Percentiles rank a stretch among this genome's conserved stretches.
These are phyloP conservation scores for Malurus leucopterus DNA, from an alignment of 2,797 vertebrate species.

Conservation along the genomic window DNA sequence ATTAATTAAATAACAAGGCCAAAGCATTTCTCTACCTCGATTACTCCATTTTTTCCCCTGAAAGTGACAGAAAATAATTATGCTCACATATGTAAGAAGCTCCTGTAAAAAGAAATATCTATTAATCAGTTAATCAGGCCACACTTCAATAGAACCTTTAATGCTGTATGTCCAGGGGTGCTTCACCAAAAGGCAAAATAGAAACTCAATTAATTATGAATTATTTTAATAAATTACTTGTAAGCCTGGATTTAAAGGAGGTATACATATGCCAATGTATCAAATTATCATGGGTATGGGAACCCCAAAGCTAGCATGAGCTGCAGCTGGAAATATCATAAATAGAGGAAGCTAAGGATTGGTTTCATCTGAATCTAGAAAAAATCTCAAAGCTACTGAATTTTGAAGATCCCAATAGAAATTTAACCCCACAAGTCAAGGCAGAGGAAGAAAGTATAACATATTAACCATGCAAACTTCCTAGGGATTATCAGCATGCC, in stretches of 20 bases:
- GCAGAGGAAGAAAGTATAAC: not conserved
- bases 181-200: constrained; percentile 44
- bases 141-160: constrained; percentile 15
- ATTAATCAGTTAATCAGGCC: constrained; percentile 16
- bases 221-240: constrained; percentile 36
- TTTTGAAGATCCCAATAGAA: constrained; percentile 7
- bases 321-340: not conserved
- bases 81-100: not conserved
- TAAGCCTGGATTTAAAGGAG: constrained; percentile 23
- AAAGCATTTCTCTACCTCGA: not conserved
- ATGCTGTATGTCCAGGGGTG: not conserved
- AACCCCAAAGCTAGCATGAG: not conserved
- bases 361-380: not conserved
- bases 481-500: not conserved
- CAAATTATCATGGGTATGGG: not conserved
- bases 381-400: constrained; percentile 32
- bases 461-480: not conserved
- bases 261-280: not conserved
- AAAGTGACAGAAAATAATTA: not conserved
- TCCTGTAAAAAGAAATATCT: not conserved
- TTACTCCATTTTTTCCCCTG: not conserved
- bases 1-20: constrained; percentile 12
- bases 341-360: not conserved
- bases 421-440: not conserved
- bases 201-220: constrained; percentile 36